A percentile compares a stretch with the other conserved stretches of the same genome.
phyloP scores from a whole-genome alignment of 2,797 vertebrate species.

The Semaprochilodus insignis region DNA sequence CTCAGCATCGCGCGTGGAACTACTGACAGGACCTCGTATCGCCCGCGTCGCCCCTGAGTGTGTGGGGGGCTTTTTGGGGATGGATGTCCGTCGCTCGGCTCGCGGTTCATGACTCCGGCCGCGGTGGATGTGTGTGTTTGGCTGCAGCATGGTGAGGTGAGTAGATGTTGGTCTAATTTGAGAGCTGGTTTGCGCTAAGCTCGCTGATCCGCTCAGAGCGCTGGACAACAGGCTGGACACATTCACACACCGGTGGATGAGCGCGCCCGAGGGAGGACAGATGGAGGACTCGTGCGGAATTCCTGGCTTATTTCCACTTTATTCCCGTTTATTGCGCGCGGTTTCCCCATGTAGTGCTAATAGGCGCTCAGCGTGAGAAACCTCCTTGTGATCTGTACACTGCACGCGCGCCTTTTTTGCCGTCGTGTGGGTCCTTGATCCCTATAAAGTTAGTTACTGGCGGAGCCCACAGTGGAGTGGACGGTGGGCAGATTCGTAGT shows the following conservation, averaged over 20 bases:
- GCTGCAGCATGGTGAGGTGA: slow-evolving; percentile 74
- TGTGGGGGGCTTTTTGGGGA: background rate
- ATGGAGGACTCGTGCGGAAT: background rate
- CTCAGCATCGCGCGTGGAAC: background rate
- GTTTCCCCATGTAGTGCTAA: background rate
- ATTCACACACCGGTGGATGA: background rate
- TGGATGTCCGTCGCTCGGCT: background rate
- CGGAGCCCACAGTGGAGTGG: background rate
- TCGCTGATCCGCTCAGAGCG: background rate
- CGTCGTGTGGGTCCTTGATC: background rate
- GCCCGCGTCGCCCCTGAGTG: background rate
- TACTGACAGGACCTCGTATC: background rate
- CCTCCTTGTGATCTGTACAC: background rate
- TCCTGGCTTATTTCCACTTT: no score
- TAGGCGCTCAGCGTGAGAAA: no score
- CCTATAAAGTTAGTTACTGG: background rate
- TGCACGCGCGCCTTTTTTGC: background rate
- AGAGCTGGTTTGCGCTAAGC: background rate
- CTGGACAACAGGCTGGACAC: background rate
- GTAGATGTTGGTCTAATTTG: background rate
- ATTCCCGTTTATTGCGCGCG: no score
- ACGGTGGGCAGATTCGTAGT: background rate
- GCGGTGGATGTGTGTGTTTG: slow-evolving; percentile 42
- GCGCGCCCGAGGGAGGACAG: background rate
- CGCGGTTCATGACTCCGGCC: slow-evolving; percentile 22